These are phyloP conservation scores for Actenoides hombroni DNA, from an alignment of 2,113 vertebrate species.

Conservation along the genomic window DNA sequence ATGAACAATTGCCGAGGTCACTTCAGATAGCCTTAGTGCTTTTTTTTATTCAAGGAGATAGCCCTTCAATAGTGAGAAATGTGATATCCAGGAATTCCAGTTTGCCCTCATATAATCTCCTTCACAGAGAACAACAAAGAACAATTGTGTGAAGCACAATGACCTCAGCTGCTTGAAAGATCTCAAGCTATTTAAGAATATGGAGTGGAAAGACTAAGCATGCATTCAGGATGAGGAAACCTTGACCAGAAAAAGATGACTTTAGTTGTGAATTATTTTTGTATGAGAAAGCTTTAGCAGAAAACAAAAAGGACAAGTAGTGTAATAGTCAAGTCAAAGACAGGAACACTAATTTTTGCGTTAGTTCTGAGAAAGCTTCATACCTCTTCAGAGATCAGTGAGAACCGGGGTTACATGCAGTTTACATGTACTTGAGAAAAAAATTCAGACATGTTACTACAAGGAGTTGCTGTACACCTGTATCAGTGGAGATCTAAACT, in stretches of 20 bases:
- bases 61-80: constrained; percentile 82
- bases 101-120: constrained; percentile 61
- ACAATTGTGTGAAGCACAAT: constrained; percentile 80
- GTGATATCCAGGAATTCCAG: constrained; percentile 74
- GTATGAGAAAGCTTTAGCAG: constrained; percentile 31
- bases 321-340: constrained; percentile 7
- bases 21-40: constrained; percentile 51
- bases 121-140: constrained; percentile 68
- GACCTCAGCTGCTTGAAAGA: constrained; percentile 73
- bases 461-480: not conserved
- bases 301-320: constrained; percentile 16
- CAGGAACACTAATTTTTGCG: not conserved
- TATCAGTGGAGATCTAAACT: not conserved
- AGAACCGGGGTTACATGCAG: not conserved
- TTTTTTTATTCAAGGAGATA: constrained; percentile 74
- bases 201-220: not conserved
- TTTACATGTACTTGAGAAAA: not conserved
- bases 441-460: not conserved
- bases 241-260: constrained; percentile 36
- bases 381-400: not conserved
- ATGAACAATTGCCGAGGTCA: constrained; percentile 79
- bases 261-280: constrained; percentile 62
- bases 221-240: constrained; percentile 74
- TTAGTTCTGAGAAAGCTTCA: not conserved
- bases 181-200: constrained; percentile 75